Evolutionary conservation across 2,888 invertebrate species (phyloP).

Genomic region (Hyalella azteca): DNA sequence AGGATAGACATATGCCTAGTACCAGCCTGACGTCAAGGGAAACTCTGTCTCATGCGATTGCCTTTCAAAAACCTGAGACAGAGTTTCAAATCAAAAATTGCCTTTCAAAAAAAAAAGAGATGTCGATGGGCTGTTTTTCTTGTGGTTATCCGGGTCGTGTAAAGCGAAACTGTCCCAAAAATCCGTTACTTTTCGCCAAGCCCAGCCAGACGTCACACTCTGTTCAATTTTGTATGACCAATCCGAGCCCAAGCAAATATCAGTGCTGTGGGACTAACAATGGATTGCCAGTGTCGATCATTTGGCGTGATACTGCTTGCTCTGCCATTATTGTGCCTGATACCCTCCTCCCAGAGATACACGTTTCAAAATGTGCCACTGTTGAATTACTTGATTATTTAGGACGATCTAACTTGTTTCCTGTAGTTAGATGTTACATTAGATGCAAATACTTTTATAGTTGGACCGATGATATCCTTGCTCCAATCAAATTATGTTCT

Average conservation of each 20-base stretch:
- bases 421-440: not conserved
- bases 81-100: too few species aligned
- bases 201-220: not conserved
- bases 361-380: not conserved
- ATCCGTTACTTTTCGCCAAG: not conserved
- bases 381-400: not conserved
- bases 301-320: not conserved
- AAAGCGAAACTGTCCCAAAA: not conserved
- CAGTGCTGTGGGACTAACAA: not conserved
- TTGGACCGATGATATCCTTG: not conserved
- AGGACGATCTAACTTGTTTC: not conserved
- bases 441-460: not conserved
- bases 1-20: too few species aligned
- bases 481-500: not conserved
- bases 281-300: not conserved
- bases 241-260: not conserved
- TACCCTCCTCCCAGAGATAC: not conserved
- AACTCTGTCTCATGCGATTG: too few species aligned
- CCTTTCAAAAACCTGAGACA: too few species aligned
- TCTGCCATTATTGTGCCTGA: not conserved
- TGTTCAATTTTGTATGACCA: not conserved
- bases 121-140: too few species aligned
- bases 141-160: not conserved
- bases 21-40: too few species aligned
- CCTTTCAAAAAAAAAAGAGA: too few species aligned